Evolutionary conservation across 2,113 vertebrate species (phyloP).

Genomic region (Anhinga rufa): DNA sequence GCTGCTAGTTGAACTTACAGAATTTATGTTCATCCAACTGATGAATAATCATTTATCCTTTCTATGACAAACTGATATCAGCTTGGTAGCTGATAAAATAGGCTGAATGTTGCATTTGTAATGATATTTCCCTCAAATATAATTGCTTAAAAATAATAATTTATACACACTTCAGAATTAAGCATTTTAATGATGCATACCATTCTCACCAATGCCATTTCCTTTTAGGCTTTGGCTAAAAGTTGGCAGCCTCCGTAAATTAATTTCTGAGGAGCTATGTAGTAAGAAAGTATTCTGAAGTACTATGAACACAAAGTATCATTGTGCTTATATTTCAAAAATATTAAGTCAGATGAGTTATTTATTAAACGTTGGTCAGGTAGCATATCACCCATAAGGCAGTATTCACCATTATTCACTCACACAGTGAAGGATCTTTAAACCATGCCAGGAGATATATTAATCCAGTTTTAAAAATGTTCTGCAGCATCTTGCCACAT

Average conservation of each 20-base stretch:
- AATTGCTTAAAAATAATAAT: not conserved
- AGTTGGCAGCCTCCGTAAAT: not conserved
- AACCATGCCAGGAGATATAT: no score
- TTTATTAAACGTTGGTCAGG: not conserved
- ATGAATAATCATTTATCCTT: not conserved
- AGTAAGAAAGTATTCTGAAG: not conserved
- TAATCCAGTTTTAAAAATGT: no score
- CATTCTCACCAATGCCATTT: not conserved
- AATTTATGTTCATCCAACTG: not conserved
- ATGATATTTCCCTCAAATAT: not conserved
- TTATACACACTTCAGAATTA: not conserved
- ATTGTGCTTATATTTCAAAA: not conserved
- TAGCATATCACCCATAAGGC: not conserved
- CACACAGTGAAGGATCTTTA: not conserved
- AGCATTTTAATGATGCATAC: not conserved
- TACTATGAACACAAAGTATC: not conserved
- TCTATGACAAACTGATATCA: not conserved
- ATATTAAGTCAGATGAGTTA: not conserved
- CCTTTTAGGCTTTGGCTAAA: not conserved
- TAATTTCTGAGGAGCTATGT: not conserved
- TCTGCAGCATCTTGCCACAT: no score
- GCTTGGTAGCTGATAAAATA: not conserved
- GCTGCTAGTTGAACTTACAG: not conserved
- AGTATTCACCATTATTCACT: not conserved
- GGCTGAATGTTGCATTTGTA: not conserved